Evolutionary conservation across 2,888 invertebrate genomes (phyloP).

Genomic region (Abrostola tripartita): DNA sequence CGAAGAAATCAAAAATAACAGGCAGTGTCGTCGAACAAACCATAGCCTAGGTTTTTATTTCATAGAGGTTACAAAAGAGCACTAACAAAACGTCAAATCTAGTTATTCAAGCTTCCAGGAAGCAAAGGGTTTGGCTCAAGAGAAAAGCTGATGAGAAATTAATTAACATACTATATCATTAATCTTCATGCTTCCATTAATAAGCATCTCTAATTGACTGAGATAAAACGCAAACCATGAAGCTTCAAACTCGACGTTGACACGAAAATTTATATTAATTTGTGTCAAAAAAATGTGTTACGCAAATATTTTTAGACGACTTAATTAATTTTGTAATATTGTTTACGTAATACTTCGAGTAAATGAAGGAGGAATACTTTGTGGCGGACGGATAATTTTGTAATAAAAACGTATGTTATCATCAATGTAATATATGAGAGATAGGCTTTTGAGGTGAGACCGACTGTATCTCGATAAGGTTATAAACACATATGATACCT

Average conservation of each 20-base stretch:
- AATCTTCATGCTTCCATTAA: conserved; percentile 6
- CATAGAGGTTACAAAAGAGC: too few species aligned
- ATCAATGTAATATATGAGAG: neutral
- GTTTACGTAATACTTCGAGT: conserved; percentile 13
- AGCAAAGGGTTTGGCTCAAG: neutral
- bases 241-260: conserved; percentile 14
- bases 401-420: neutral
- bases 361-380: neutral
- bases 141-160: neutral
- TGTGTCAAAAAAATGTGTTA: conserved; percentile 38
- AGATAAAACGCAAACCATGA: conserved; percentile 16
- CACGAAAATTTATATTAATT: conserved; percentile 43
- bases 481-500: too few species aligned
- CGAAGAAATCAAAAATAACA: too few species aligned
- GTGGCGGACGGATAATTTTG: neutral
- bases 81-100: too few species aligned
- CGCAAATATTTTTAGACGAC: conserved; percentile 25
- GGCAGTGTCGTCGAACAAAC: too few species aligned
- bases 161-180: conserved; percentile 1
- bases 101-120: too few species aligned
- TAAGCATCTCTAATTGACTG: conserved; percentile 18
- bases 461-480: too few species aligned
- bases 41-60: too few species aligned
- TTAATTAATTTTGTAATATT: conserved; percentile 27
- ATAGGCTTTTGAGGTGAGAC: too few species aligned